Percentiles rank a stretch among this genome's conserved stretches.
Evolutionary conservation across 2,113 vertebrate species (phyloP).

Genomic region (Poecilia latipinna): DNA sequence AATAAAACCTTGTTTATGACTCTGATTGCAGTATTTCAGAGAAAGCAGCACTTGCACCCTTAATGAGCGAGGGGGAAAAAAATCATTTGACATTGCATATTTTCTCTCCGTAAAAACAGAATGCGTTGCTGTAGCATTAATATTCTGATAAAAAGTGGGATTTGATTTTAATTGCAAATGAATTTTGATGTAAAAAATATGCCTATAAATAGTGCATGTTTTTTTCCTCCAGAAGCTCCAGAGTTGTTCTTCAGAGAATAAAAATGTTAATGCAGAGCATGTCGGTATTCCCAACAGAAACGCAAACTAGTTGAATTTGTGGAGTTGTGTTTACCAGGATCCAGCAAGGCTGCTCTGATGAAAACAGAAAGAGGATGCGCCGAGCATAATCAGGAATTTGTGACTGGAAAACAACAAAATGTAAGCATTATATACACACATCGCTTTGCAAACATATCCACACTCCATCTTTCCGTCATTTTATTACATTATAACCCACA

Average conservation of each 20-base stretch:
- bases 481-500: no score
- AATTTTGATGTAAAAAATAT: conserved; percentile 66
- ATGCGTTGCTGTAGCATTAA: conserved; percentile 70
- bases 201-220: conserved; percentile 73
- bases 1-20: conserved; percentile 66
- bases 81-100: conserved; percentile 58
- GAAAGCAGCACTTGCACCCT: conserved; percentile 45
- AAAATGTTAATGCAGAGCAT: conserved; percentile 65
- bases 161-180: conserved; percentile 78
- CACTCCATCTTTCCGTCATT: no score
- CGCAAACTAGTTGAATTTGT: conserved; percentile 65
- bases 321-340: conserved; percentile 51
- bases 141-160: conserved; percentile 52
- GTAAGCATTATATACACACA: no score
- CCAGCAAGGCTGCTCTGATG: conserved; percentile 37
- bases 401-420: conserved; percentile 5
- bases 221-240: conserved; percentile 58
- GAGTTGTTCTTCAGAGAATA: conserved; percentile 68
- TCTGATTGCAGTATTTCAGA: conserved; percentile 58
- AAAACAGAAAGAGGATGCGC: conserved; percentile 32
- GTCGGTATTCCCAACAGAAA: conserved; percentile 70
- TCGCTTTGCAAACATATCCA: no score
- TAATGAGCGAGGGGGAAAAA: conserved; percentile 29
- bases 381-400: conserved; percentile 26
- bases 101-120: conserved; percentile 67